phyloP scores from a whole-genome alignment of 2,797 vertebrate genomes.

The Rhinophrynus dorsalis region DNA sequence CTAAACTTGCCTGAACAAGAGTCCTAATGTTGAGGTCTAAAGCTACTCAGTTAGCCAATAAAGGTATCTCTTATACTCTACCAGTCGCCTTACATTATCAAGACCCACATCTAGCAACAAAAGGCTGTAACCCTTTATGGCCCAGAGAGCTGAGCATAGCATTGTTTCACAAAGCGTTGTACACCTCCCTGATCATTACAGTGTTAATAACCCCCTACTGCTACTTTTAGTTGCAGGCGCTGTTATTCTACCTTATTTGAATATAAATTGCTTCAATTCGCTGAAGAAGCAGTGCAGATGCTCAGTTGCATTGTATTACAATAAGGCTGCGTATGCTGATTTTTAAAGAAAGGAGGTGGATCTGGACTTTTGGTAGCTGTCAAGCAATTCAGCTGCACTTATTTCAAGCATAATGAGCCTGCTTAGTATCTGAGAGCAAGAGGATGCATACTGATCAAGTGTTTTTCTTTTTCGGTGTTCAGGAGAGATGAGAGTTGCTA shows the following conservation, averaged over 20 bases:
- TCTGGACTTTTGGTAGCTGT: slow-evolving; percentile 17
- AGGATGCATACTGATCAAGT: slow-evolving; percentile 41
- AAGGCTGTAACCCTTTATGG: too few species aligned
- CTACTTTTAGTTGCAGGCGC: background rate
- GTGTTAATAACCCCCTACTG: slow-evolving; percentile 4
- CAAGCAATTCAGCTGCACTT: slow-evolving; percentile 34
- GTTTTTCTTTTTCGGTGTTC: background rate
- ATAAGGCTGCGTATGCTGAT: slow-evolving; percentile 18
- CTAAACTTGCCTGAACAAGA: too few species aligned
- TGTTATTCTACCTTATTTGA: slow-evolving; percentile 16
- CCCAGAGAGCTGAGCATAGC: too few species aligned
- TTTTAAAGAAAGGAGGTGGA: slow-evolving; percentile 20
- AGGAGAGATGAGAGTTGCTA: slow-evolving; percentile 8
- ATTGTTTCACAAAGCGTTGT: too few species aligned
- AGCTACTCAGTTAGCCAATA: too few species aligned
- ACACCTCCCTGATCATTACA: too few species aligned
- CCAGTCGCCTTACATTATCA: too few species aligned
- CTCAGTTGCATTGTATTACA: slow-evolving; percentile 1
- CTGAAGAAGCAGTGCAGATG: background rate
- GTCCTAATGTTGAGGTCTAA: too few species aligned
- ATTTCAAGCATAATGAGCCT: slow-evolving; percentile 40
- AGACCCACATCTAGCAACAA: too few species aligned
- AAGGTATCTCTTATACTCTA: too few species aligned
- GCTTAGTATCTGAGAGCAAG: slow-evolving; percentile 23
- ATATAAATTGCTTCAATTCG: slow-evolving; percentile 34